phyloP scores from a whole-genome alignment of 2,113 vertebrate genomes.

The Coracopsis vasa region DNA sequence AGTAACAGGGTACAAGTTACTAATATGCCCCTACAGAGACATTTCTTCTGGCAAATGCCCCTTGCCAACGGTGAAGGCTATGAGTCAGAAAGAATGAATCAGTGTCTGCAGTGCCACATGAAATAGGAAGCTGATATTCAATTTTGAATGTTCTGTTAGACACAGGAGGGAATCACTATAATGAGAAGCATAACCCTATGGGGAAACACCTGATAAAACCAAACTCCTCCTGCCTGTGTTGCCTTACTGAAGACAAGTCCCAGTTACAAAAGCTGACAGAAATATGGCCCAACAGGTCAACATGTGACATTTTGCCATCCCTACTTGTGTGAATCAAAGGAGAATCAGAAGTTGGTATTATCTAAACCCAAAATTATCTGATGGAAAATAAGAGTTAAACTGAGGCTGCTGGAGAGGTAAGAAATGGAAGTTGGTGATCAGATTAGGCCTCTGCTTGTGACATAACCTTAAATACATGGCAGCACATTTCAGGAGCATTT shows the following conservation, averaged over 20 bases:
- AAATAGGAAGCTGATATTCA: background rate
- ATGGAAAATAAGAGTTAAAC: background rate
- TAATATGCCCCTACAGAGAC: slow-evolving; percentile 27
- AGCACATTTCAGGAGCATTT: background rate
- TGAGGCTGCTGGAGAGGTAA: background rate
- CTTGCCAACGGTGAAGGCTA: background rate
- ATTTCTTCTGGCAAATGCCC: background rate
- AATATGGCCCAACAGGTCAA: background rate
- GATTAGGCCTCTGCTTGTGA: background rate
- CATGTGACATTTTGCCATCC: background rate
- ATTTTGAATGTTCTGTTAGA: background rate
- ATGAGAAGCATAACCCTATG: background rate
- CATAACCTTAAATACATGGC: background rate
- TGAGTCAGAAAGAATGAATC: slow-evolving; percentile 54
- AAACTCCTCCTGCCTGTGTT: background rate
- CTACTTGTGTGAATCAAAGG: background rate
- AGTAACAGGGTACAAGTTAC: background rate
- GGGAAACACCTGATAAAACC: background rate
- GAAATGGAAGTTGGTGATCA: background rate
- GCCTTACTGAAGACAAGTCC: background rate
- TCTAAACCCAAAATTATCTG: background rate
- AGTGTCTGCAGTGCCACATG: slow-evolving; percentile 9
- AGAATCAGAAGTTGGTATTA: background rate
- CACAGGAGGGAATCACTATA: background rate
- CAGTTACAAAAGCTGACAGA: background rate